Percentiles rank a stretch among this genome's conserved stretches.
These are phyloP conservation scores for Prinia subflava DNA, from an alignment of 2,113 vertebrate species.

Conservation along the genomic window DNA sequence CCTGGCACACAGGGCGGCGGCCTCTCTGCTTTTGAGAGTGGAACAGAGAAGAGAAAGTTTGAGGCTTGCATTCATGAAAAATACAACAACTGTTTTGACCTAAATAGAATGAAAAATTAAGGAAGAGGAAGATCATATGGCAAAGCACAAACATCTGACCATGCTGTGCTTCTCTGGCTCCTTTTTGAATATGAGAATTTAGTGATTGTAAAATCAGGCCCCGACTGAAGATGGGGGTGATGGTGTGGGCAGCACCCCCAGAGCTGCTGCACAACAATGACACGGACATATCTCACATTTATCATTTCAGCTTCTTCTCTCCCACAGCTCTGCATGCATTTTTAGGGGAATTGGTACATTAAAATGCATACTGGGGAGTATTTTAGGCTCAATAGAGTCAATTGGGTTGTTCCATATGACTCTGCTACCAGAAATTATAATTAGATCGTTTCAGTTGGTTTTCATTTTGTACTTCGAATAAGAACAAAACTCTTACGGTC, in stretches of 20 bases:
- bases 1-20: neutral
- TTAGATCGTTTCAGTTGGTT: constrained; percentile 1
- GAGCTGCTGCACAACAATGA: neutral
- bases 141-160: neutral
- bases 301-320: neutral
- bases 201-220: neutral
- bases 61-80: constrained; percentile 3
- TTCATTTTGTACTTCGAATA: constrained; percentile 20
- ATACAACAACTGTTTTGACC: constrained; percentile 3
- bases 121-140: neutral
- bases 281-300: neutral
- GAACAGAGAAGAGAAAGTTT: neutral
- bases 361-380: neutral
- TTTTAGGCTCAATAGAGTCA: neutral
- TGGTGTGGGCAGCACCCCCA: neutral
- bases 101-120: neutral
- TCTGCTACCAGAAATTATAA: neutral
- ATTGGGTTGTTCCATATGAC: neutral
- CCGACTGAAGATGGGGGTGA: neutral
- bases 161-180: neutral
- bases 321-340: neutral
- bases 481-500: neutral
- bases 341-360: neutral
- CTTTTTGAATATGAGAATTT: neutral
- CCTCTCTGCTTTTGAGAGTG: neutral